These are phyloP conservation scores for Orientallactaga sibirica DNA, from an alignment of 2,797 vertebrate genomes.

Conservation along the genomic window DNA sequence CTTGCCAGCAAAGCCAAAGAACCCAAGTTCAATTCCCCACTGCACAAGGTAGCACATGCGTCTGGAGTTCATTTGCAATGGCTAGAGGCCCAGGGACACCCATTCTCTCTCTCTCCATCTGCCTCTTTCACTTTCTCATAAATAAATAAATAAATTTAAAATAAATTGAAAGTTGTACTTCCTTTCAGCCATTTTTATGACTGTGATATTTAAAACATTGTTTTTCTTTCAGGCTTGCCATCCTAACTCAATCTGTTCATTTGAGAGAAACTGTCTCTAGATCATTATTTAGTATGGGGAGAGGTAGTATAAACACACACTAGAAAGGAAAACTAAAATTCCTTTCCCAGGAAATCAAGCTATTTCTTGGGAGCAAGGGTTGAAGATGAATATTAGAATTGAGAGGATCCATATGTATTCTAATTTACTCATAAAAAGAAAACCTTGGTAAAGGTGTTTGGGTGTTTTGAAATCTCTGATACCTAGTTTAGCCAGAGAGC, in stretches of 20 bases:
- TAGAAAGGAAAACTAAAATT: slow-evolving; percentile 19
- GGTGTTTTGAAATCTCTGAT: background rate
- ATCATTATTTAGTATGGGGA: background rate
- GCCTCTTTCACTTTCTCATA: too few relatives aligned
- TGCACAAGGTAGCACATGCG: too few relatives aligned
- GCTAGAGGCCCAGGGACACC: too few relatives aligned
- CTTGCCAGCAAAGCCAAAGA: too few relatives aligned
- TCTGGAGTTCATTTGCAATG: too few relatives aligned
- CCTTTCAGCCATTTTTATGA: background rate
- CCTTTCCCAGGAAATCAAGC: background rate
- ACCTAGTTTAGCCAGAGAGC: background rate
- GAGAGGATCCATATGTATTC: background rate
- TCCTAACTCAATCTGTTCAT: background rate
- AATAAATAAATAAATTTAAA: too few relatives aligned
- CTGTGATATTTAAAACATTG: background rate
- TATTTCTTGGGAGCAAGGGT: background rate
- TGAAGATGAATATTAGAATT: slow-evolving; percentile 35
- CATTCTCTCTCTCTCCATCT: too few relatives aligned
- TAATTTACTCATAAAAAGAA: slow-evolving; percentile 37
- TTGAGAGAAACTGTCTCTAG: slow-evolving; percentile 37
- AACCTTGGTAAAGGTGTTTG: background rate
- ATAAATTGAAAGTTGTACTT: background rate
- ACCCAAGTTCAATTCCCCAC: too few relatives aligned
- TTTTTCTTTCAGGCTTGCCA: background rate
- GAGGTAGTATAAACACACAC: background rate